A percentile compares a stretch with the other conserved stretches of the same genome.
These are phyloP conservation scores for Fratercula arctica DNA, from an alignment of 2,797 vertebrate genomes.

Conservation along the genomic window DNA sequence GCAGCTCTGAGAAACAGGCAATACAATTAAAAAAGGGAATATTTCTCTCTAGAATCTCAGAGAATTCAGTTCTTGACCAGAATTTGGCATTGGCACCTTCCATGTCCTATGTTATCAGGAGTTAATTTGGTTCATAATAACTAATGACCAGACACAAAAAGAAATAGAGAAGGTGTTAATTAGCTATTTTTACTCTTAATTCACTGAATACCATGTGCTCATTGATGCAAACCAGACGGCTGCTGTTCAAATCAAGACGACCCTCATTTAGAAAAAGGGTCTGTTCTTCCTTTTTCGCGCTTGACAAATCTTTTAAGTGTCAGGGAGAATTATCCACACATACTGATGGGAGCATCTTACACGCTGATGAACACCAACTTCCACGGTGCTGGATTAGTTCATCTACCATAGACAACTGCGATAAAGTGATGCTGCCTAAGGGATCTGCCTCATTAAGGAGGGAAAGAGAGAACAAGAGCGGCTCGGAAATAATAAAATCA, in stretches of 20 bases:
- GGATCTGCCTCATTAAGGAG: slow-evolving; percentile 42
- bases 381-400: neutral
- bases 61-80: neutral
- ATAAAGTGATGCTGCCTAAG: slow-evolving; percentile 12
- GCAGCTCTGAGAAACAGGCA: neutral
- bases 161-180: slow-evolving; percentile 51
- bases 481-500: slow-evolving; percentile 31
- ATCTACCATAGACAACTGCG: neutral
- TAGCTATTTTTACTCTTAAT: slow-evolving; percentile 54
- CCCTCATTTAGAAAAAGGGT: neutral
- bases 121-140: slow-evolving; percentile 22
- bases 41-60: neutral
- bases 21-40: neutral
- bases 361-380: neutral
- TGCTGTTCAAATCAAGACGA: neutral
- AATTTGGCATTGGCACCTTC: neutral
- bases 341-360: neutral
- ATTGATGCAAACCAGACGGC: slow-evolving; percentile 3
- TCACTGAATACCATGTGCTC: neutral
- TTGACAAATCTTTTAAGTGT: neutral
- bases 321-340: neutral
- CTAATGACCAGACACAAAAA: slow-evolving; percentile 32
- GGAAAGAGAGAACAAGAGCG: neutral
- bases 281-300: neutral
- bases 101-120: neutral